Evolutionary conservation across 2,113 vertebrate species (phyloP), one percentile per base, ranked within the genome.

Genomic region (Indicator maculatus): DNA sequence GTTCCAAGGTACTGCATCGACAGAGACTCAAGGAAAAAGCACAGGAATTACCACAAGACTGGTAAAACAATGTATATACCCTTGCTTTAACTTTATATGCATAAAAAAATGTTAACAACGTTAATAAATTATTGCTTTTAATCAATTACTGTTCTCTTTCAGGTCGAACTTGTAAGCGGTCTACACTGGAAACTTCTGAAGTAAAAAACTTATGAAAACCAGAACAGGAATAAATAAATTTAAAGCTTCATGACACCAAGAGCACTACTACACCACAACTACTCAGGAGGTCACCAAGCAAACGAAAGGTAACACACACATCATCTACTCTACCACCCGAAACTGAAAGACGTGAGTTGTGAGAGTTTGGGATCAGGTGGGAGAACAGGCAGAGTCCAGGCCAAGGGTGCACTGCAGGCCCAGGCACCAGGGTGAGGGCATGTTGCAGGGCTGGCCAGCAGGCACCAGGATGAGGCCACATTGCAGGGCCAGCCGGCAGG

Each of bases 151-250:
- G 56, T 67, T 92, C 65, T 92, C 65, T 72, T 96, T 88, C 39
- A 28, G 19, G 85, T 73, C 61, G 56, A 75, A 36, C 93, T 30
- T 90, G 52, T 80, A 83, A 90, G 81, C 79, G 82, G 74, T 50
- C 53, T 84, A 59, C 27, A 66, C 63, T 95, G 86, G 90, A 94
- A 96, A 91, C 10, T 79, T 95, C 67, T 73, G 53, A 96, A 88
- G 81, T 83, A 77, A 96, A 95, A 91, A 52, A 26, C 50, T 52
- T 52, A 52, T 26, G 50, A 52, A 52, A 52, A 24, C 50, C 50
- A 52, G 50, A 52, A 82, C 50, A 95, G 90, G 66, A 96, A 74
- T 56, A 92, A 89, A 64, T 33, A 4, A 52, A 80, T 23, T 4
- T 27, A 64, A 85, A 70, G 8, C n/a, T 39, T 58, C 41, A 53